Conservation (phyloP, 2,888 invertebrate genomes). For the Peribatodes rhomboidaria region DNA sequence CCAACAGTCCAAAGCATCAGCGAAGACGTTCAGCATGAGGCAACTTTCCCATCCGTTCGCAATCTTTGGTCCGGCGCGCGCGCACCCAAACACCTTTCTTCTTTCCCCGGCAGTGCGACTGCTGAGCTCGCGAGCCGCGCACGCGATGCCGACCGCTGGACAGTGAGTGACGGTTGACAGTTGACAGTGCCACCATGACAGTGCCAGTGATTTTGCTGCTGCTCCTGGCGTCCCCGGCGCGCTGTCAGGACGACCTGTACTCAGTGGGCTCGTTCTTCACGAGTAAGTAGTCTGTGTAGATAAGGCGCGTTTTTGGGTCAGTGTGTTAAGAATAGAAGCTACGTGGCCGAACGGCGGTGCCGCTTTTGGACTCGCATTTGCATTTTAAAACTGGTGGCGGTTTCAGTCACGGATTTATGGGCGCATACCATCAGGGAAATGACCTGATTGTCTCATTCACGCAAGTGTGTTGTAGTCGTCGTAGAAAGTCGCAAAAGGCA, state of each 20-base stretch:
- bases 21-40: constrained; percentile 1
- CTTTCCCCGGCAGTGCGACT: constrained; percentile 65
- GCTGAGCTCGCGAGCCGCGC: constrained; percentile 61
- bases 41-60: constrained; percentile 31
- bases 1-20: background rate
- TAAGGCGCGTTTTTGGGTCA: constrained; percentile 38
- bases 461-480: background rate
- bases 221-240: constrained; percentile 56
- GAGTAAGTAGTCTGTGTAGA: constrained; percentile 84
- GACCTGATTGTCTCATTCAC: constrained; percentile 6
- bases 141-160: constrained; percentile 66
- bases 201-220: constrained; percentile 63
- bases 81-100: constrained; percentile 69
- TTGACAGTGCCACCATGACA: constrained; percentile 73
- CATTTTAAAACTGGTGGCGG: constrained; percentile 17
- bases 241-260: constrained; percentile 89
- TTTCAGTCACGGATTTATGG: constrained; percentile 16
- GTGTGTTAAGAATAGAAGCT: constrained; percentile 29
- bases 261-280: constrained; percentile 93
- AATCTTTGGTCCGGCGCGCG: constrained; percentile 48
- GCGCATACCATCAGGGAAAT: constrained; percentile 3
- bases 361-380: constrained; percentile 11
- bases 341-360: constrained; percentile 26
- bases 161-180: constrained; percentile 57
- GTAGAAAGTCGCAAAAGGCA: background rate